These are phyloP conservation scores for Gadus macrocephalus DNA, from an alignment of 2,113 vertebrate species.

Conservation along the genomic window DNA sequence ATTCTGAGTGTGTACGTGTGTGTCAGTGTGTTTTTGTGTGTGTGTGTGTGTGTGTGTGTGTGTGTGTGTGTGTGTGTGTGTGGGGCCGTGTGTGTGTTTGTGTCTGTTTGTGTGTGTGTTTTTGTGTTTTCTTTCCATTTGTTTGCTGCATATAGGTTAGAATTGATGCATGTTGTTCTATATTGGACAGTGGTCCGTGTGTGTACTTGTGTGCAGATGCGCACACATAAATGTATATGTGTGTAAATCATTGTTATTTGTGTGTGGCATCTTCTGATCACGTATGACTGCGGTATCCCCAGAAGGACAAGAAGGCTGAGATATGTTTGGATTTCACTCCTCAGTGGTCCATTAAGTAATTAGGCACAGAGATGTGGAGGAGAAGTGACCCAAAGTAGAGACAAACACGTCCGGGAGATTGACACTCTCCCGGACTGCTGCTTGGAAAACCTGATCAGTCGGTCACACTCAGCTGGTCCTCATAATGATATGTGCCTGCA, in stretches of 20 bases:
- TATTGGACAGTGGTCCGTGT: too few species aligned
- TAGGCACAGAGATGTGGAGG: conserved; percentile 15
- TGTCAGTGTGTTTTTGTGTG: background rate
- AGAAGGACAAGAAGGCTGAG: conserved; percentile 5
- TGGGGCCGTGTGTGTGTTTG: background rate
- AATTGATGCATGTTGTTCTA: too few species aligned
- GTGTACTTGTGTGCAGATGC: too few species aligned
- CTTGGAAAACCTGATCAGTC: conserved; percentile 1
- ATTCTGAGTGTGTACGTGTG: background rate
- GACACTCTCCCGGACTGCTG: background rate
- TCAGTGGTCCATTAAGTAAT: conserved; percentile 45
- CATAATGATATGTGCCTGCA: too few species aligned
- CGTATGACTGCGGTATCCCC: conserved; percentile 6
- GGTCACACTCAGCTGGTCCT: too few species aligned
- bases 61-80: background rate
- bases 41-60: background rate
- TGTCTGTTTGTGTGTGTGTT: background rate
- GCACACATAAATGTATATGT: background rate
- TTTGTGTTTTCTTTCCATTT: background rate
- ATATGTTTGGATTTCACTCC: conserved; percentile 23
- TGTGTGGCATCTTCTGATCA: conserved; percentile 6
- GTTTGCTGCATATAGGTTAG: too few species aligned
- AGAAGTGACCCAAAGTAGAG: conserved; percentile 3
- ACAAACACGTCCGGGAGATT: background rate
- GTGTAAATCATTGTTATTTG: background rate